phyloP scores from a whole-genome alignment of 2,797 vertebrate species.

The Muscicapa comitata region DNA sequence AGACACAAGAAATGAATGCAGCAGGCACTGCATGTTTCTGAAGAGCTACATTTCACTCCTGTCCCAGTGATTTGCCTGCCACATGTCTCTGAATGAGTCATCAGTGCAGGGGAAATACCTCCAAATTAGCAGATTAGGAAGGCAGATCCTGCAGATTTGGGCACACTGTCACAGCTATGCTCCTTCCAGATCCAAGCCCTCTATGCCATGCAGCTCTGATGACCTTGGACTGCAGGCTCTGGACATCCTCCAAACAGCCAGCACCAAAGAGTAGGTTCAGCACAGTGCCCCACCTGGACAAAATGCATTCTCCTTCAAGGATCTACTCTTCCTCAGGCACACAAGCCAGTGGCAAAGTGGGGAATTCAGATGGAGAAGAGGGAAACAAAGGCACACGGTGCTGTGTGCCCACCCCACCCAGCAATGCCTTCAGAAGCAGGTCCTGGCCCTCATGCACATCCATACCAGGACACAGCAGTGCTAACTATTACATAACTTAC shows the following conservation, averaged over 20 bases:
- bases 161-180: neutral
- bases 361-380: neutral
- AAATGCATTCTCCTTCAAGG: neutral
- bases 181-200: neutral
- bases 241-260: neutral
- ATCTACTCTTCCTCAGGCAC: neutral
- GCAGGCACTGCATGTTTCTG: neutral
- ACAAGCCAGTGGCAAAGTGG: neutral
- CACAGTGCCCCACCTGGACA: neutral
- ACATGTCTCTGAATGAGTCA: neutral
- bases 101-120: neutral
- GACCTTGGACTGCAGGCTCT: neutral
- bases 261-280: neutral
- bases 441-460: neutral
- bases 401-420: rapidly evolving
- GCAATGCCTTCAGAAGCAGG: neutral
- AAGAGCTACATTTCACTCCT: neutral
- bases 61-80: neutral
- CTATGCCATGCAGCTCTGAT: neutral
- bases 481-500: neutral
- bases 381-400: rapidly evolving
- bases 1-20: neutral
- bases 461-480: neutral
- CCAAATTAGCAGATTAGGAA: neutral
- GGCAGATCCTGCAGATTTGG: neutral